Conservation (phyloP, 2,113 vertebrate genomes). For the Zosterops borbonicus region DNA sequence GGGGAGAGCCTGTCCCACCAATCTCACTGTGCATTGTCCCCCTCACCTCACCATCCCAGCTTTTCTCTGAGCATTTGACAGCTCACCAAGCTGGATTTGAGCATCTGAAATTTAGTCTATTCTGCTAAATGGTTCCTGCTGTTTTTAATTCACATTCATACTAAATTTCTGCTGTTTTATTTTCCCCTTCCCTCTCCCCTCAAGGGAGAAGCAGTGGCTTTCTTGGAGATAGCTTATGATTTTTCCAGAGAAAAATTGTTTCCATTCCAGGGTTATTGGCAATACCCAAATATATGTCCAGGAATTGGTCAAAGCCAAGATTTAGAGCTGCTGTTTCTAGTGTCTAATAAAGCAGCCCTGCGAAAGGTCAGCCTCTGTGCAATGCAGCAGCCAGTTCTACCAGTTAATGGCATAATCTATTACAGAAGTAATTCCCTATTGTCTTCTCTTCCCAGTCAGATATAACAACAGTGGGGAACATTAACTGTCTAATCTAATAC, state of each 20-base stretch:
- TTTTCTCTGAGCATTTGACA: background rate
- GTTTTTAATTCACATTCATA: background rate
- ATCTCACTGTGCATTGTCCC: accelerated
- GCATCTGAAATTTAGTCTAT: background rate
- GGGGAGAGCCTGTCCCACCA: background rate
- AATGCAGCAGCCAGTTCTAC: background rate
- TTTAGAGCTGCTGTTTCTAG: conserved; percentile 20
- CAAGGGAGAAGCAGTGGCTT: conserved; percentile 27
- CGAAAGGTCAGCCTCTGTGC: conserved; percentile 11
- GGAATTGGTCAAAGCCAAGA: conserved; percentile 22
- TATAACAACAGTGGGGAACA: background rate
- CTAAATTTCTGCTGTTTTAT: conserved; percentile 1
- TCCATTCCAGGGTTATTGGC: conserved; percentile 44
- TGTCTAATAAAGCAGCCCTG: background rate
- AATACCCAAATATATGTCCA: background rate
- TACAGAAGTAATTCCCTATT: background rate
- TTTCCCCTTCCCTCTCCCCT: background rate
- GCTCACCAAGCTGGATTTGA: background rate
- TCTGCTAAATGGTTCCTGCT: background rate
- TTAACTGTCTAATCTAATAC: background rate
- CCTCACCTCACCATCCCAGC: background rate
- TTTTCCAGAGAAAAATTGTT: conserved; percentile 56
- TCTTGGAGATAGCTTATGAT: conserved; percentile 18
- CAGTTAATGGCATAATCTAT: conserved; percentile 1
- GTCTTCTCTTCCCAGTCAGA: background rate